Base-by-base conservation (phyloP, 2,888 invertebrate species). In the Cheiracanthium punctorium region DNA sequence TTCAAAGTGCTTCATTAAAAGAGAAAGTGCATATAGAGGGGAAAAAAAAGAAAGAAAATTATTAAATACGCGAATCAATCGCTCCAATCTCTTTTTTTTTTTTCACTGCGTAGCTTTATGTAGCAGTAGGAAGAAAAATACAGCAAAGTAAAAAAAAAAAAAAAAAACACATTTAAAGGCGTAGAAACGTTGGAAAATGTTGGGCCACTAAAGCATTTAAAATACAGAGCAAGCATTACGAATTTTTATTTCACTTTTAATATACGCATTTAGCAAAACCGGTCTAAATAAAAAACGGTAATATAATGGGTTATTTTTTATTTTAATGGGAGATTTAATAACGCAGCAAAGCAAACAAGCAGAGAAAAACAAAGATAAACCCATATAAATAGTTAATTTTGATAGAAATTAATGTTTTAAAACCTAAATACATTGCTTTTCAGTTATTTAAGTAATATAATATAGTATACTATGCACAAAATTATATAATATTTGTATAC, bases 41-140 rank as follows among this genome's bases (percentile, higher is more conserved):
- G 41, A 28, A 75, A 75, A 58, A 75, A 79, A 76, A 82, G 65
- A 81, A 74, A 65, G 52, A 77, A 84, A 79, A 79, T 85, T 85
- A 85, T 85, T 85, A 85, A 85, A 85, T 85, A 85, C 79, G 84
- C 29, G 84, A 85, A 85, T 85, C 84, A 85, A 85, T 85, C 79
- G 84, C 67, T 79, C 72, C 72, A 52, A 72, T 65, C 41, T 69
- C n/a, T 37, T 41, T 71, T 41, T 58, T 41, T 80, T 71, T 33
- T 48, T 69, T 29, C 64, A 33, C 28, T 37, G 58, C 28, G n/a
- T n/a, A n/a, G n/a, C 29, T 17, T 10, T 64, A n/a, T 17, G 65
- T 64, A 70, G 69, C 30, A 64, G 72, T 72, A 64, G 37, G 73
- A 73, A 37, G 77, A 71, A 84, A 58, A 58, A 2, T 48, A 48